phyloP scores from a whole-genome alignment of 2,888 invertebrate species.

The Bhutanitis thaidina region DNA sequence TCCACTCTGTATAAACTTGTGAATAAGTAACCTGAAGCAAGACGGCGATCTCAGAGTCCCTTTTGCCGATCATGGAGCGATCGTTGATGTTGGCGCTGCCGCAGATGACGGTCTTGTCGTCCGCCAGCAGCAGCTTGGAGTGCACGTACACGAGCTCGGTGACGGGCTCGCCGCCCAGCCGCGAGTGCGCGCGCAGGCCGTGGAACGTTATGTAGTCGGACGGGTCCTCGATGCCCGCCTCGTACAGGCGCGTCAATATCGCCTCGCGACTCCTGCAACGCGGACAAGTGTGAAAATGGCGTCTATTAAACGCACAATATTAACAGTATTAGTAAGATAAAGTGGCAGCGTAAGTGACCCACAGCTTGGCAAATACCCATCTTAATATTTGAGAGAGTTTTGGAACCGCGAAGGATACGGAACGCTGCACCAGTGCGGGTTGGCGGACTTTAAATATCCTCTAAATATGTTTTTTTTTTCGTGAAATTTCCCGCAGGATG shows the following conservation, averaged over 20 bases:
- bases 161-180: slow-evolving; percentile 88
- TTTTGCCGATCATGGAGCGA: slow-evolving; percentile 93
- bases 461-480: too few species aligned
- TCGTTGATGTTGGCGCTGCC: slow-evolving; percentile 99
- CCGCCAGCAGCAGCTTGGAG: slow-evolving; percentile 96
- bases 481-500: too few species aligned
- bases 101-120: slow-evolving; percentile 94
- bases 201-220: slow-evolving; percentile 94
- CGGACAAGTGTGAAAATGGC: too few species aligned
- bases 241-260: slow-evolving; percentile 87
- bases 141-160: slow-evolving; percentile 98
- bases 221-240: slow-evolving; percentile 89
- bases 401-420: too few species aligned
- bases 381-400: too few species aligned
- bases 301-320: too few species aligned
- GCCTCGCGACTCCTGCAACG: slow-evolving; percentile 88
- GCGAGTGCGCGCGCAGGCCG: slow-evolving; percentile 90
- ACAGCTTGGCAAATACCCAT: too few species aligned
- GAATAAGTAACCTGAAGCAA: slow-evolving; percentile 84
- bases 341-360: too few species aligned
- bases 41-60: slow-evolving; percentile 97
- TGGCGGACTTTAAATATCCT: too few species aligned
- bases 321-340: too few species aligned
- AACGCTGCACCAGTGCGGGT: too few species aligned
- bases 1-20: too few species aligned